Conservation (phyloP, 2,797 vertebrate species). For the Champsocephalus esox region DNA sequence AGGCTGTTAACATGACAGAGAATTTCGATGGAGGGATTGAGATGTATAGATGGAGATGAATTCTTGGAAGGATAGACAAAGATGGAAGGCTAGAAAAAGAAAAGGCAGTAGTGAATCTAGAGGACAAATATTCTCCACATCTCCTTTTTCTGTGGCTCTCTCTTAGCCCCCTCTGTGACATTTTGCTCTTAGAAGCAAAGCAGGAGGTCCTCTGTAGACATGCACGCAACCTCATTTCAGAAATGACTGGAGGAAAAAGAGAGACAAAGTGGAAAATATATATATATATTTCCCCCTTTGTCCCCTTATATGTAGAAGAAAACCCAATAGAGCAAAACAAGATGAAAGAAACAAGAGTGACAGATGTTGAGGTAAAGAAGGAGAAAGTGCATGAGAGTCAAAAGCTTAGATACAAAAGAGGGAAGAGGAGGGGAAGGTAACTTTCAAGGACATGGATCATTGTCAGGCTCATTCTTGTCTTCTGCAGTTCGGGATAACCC, state of each 20-base stretch:
- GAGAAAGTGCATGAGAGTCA: neutral
- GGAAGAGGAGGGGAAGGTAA: conserved; percentile 6
- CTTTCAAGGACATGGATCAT: conserved; percentile 56
- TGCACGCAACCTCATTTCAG: conserved; percentile 24
- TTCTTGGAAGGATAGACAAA: conserved; percentile 9
- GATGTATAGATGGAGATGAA: conserved; percentile 40
- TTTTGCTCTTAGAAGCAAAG: conserved; percentile 40
- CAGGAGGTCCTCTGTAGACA: conserved; percentile 41
- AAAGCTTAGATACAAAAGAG: neutral
- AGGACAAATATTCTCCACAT: conserved; percentile 24
- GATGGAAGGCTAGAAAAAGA: conserved; percentile 1
- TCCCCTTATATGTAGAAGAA: neutral
- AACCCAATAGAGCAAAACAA: neutral
- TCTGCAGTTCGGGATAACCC: conserved; percentile 30
- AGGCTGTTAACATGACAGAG: conserved; percentile 51
- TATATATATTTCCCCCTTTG: too few relatives aligned
- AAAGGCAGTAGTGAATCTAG: conserved; percentile 15
- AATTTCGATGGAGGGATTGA: conserved; percentile 28
- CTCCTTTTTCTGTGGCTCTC: conserved; percentile 4
- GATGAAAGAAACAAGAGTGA: neutral
- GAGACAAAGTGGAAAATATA: neutral
- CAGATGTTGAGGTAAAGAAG: conserved; percentile 14
- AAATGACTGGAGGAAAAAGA: conserved; percentile 17
- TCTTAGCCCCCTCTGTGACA: conserved; percentile 39
- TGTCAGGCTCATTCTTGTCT: conserved; percentile 31